phyloP scores from a whole-genome alignment of 64 coral and sea anemone genomes.

The Montipora foliosa region DNA sequence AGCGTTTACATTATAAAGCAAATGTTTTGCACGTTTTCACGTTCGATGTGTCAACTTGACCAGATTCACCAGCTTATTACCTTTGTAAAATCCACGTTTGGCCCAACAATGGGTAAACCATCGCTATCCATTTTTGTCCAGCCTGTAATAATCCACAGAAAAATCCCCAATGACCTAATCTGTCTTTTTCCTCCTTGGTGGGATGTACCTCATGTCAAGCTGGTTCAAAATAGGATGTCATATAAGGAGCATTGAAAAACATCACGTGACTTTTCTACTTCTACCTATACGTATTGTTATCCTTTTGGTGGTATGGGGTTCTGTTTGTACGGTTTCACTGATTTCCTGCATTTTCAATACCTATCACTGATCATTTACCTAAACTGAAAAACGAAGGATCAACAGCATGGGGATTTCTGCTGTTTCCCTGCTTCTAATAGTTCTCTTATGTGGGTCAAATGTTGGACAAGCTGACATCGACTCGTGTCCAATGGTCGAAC shows the following conservation, averaged over 20 bases:
- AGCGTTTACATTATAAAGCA: too few species aligned
- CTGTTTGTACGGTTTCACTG: neutral
- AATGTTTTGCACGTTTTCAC: too few species aligned
- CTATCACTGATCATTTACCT: neutral
- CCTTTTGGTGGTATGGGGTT: neutral
- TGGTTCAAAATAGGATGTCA: neutral
- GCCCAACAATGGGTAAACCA: constrained; percentile 83
- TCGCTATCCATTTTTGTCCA: constrained; percentile 45
- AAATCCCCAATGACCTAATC: neutral
- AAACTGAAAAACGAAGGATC: neutral
- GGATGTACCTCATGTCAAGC: too few species aligned
- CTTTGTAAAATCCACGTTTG: constrained; percentile 91
- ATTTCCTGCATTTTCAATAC: constrained; percentile 1
- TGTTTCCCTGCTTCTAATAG: neutral
- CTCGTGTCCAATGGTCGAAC: constrained; percentile 11
- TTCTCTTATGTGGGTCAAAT: neutral
- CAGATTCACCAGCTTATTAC: neutral
- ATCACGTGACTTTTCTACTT: constrained; percentile 1
- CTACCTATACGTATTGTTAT: constrained; percentile 3
- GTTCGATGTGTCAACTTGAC: too few species aligned
- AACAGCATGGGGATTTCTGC: neutral
- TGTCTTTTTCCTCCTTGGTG: neutral
- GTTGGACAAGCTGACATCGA: neutral
- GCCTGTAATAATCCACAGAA: neutral
- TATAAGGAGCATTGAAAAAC: constrained; percentile 1